These are phyloP conservation scores for Xanthorhoe spadicearia DNA, from an alignment of 2,888 invertebrate species.

Conservation along the genomic window DNA sequence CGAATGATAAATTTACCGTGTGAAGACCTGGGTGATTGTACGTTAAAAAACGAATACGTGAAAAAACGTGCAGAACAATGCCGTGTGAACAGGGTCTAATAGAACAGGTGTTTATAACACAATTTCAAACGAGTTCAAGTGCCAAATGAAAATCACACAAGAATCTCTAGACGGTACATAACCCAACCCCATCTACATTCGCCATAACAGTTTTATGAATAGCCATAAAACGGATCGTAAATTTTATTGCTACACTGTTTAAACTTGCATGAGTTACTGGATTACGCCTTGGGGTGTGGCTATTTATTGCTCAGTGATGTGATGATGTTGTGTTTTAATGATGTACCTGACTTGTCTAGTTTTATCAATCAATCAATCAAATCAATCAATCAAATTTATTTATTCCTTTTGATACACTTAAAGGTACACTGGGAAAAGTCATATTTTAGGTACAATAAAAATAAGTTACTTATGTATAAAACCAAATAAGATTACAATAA, in stretches of 20 bases:
- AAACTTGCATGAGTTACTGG: slow-evolving; percentile 32
- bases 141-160: slow-evolving; percentile 8
- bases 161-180: slow-evolving; percentile 4
- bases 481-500: too few relatives aligned
- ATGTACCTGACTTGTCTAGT: neutral
- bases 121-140: neutral
- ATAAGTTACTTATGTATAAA: too few relatives aligned
- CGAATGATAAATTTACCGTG: too few relatives aligned
- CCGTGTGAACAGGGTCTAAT: too few relatives aligned
- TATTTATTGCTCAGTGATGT: slow-evolving; percentile 24
- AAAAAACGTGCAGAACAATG: too few relatives aligned
- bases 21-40: too few relatives aligned
- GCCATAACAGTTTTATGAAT: slow-evolving; percentile 52
- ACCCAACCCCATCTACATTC: slow-evolving; percentile 40
- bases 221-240: slow-evolving; percentile 54
- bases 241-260: slow-evolving; percentile 51
- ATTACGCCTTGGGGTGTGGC: slow-evolving; percentile 25
- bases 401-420: too few relatives aligned
- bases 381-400: too few relatives aligned
- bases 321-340: slow-evolving; percentile 3
- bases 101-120: neutral
- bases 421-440: too few relatives aligned
- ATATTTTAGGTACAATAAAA: too few relatives aligned
- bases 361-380: too few relatives aligned
- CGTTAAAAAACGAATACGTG: too few relatives aligned